Base-by-base conservation (phyloP, 2,113 vertebrate genomes). In the Heterotilapia buettikoferi region DNA sequence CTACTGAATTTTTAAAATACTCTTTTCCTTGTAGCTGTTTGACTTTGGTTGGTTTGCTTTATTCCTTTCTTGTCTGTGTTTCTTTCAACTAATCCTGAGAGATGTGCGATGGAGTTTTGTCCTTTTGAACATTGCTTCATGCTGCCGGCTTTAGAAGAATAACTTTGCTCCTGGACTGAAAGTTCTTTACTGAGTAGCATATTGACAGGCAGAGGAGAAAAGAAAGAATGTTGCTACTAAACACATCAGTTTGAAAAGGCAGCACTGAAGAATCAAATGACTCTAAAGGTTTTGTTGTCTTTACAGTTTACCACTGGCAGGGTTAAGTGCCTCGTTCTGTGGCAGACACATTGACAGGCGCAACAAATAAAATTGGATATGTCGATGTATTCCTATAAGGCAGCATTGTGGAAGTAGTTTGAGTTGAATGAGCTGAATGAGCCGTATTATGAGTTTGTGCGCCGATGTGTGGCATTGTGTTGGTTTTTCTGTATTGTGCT, bases 361-460 rank as follows among this genome's bases (percentile, higher is more conserved):
- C 82, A 43, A 63, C 59, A 57, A 81, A 88, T 73, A 57, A 53
- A 86, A 45, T 19, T 14, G 50, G 56, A 87, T 47, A 33, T 71
- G 52, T 84, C 79, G 21, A 61, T 29, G 33, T 24, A 9, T 87
- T 59, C 54, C 86, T 26, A 31, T 5, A 56, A 86, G 84, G 38
- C 53, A 3, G 79, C 54, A 38, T 43, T 71, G 83, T 86, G 68
- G 33, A 5, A 36, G 63, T 3, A 7, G 31, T 33, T 73, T 45
- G 73, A 91, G 85, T 85, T 76, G 66, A 3, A 33, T 10, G 45
- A 52, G 84, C 57, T 81, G 91, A 92, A 90, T 89, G 85, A 92
- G 89, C 40, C 21, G 31, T 63, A 79, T 81, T 68, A 88, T 50
- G 2, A 52, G 83, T 84, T 21, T 78, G 80, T 52, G 73, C 9